Base-by-base conservation (phyloP, 2,888 invertebrate genomes). In the Blomia tropicalis region DNA sequence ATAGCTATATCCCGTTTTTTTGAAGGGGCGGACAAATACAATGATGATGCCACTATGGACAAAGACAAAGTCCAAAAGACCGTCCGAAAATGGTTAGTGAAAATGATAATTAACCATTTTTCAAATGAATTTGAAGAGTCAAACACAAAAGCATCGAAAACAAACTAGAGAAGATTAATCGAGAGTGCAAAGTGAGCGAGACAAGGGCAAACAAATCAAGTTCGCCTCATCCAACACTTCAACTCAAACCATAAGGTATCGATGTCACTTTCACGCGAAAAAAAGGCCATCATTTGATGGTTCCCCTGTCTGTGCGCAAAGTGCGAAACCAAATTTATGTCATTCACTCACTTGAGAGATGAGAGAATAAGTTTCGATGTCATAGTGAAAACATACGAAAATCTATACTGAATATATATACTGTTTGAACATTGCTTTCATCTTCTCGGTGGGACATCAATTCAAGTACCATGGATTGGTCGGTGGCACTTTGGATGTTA, bases 51-150 rank as follows among this genome's bases (percentile, higher is more conserved):
- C 41, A n/a, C 22, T 7, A 47, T 22, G 11, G 51, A 14, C 23
- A 47, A 17, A 41, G 51, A 47, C 23, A 47, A 41, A 47, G 51
- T 11, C 51, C 7, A 47, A 47, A n/a, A 47, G 51, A 47, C 51
- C 22, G 36, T 36, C 51, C 51, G 7, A 19, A 7, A 41, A 14
- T 19, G 22, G 23, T n/a, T n/a, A 27, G 51, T 11, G 51, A 47
- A n/a, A n/a, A n/a, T n/a, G n/a, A 47, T 47, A 47, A 47, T 47
- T 47, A 47, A 47, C 23, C 51, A n/a, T 27, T 47, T n/a, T 47
- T 47, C 51, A 11, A 47, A 47, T 47, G 51, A 47, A 47, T 47
- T 47, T 47, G 7, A 7, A 14, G 7, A 14, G n/a, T 7, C 51
- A 47, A 7, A 47, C 7, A 47, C 51, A 47, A 47, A 47, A n/a